Evolutionary conservation across 2,797 vertebrate genomes (phyloP).

Genomic region (Lithobates pipiens): DNA sequence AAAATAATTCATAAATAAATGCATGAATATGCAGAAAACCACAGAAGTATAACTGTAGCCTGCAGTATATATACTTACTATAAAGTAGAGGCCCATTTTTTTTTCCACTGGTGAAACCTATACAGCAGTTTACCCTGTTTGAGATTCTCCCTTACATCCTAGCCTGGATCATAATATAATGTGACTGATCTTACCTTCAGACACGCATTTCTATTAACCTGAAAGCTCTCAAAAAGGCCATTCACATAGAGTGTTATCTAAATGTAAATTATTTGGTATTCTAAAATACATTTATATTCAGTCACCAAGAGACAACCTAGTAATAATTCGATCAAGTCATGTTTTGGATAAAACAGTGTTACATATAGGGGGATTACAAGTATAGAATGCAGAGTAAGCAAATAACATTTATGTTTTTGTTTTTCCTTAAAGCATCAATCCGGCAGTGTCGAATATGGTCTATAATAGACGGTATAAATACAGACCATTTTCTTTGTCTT

Average conservation of each 20-base stretch:
- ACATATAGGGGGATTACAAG: background rate
- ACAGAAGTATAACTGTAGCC: no score
- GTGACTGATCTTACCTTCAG: conserved; percentile 59
- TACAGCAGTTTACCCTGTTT: conserved; percentile 43
- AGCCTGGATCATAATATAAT: conserved; percentile 54
- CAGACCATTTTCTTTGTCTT: background rate
- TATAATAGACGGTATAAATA: conserved; percentile 3
- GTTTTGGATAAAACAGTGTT: conserved; percentile 55
- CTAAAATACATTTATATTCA: conserved; percentile 56
- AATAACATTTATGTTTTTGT: conserved; percentile 12
- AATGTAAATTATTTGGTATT: conserved; percentile 63
- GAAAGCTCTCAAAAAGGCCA: conserved; percentile 58
- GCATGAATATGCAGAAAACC: no score
- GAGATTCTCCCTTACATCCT: conserved; percentile 33
- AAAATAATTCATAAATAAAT: no score
- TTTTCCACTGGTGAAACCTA: conserved; percentile 5
- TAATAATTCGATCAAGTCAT: conserved; percentile 54
- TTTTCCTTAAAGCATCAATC: conserved; percentile 1
- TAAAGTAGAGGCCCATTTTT: background rate
- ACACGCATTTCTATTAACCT: conserved; percentile 62
- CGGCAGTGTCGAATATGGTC: conserved; percentile 4
- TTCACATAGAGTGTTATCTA: conserved; percentile 58
- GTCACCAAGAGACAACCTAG: conserved; percentile 49
- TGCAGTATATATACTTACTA: no score
- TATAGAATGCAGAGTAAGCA: conserved; percentile 24